Conservation (phyloP, 2,888 invertebrate genomes). For the Muscina levida region DNA sequence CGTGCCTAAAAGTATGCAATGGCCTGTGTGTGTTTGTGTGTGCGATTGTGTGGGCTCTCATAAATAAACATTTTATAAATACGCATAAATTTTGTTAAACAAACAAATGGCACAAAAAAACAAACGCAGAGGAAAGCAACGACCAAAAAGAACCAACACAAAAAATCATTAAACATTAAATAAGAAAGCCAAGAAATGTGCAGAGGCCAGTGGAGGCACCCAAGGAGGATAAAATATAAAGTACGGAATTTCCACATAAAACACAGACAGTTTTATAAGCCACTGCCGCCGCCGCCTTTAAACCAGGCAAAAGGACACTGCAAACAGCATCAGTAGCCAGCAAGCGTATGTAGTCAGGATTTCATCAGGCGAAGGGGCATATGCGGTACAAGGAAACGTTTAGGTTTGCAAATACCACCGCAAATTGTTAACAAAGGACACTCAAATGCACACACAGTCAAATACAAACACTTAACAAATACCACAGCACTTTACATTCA, state of each 20-base stretch:
- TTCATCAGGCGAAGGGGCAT: too few relatives aligned
- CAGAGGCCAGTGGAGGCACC: background rate
- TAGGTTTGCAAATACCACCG: constrained; percentile 44
- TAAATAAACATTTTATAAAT: constrained; percentile 36
- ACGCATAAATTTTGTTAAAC: constrained; percentile 37
- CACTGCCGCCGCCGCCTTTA: constrained; percentile 26
- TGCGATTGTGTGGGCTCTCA: background rate
- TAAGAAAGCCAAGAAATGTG: constrained; percentile 6
- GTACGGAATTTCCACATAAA: constrained; percentile 31
- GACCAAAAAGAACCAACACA: background rate
- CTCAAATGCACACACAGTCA: too few relatives aligned
- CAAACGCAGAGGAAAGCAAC: background rate
- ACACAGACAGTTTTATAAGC: constrained; percentile 49
- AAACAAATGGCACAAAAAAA: constrained; percentile 17
- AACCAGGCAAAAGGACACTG: constrained; percentile 1
- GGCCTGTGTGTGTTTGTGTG: constrained; percentile 1
- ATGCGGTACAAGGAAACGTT: constrained; percentile 42
- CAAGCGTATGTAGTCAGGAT: too few relatives aligned
- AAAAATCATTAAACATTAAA: constrained; percentile 25
- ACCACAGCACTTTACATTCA: background rate
- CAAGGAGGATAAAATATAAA: constrained; percentile 9
- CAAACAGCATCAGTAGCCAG: background rate
- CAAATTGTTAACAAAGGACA: constrained; percentile 22
- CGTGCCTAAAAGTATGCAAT: constrained; percentile 33
- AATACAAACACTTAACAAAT: constrained; percentile 1